A percentile compares a stretch with the other conserved stretches of the same genome.
These are phyloP conservation scores for Paramacrobiotus metropolitanus DNA, from an alignment of 1,140 invertebrate species.

Conservation along the genomic window DNA sequence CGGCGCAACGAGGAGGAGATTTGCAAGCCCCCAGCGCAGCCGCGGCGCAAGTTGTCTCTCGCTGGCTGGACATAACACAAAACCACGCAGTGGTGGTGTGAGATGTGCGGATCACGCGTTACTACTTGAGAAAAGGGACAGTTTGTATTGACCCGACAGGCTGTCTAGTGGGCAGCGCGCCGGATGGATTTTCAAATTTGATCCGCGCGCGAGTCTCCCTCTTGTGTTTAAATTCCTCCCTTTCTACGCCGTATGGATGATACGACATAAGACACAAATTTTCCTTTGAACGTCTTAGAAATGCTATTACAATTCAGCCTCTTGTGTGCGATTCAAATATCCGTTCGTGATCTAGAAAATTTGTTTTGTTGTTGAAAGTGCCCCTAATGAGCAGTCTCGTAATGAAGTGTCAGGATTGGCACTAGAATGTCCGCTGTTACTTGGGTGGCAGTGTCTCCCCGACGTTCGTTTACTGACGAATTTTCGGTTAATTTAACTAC, in stretches of 20 bases:
- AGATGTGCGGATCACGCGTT: constrained; percentile 2
- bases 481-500: neutral
- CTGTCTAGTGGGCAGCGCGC: neutral
- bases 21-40: neutral
- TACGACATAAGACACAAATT: neutral
- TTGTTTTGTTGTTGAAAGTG: neutral
- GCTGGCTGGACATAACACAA: neutral
- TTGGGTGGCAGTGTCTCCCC: neutral
- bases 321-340: neutral
- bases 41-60: too few relatives aligned
- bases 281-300: neutral
- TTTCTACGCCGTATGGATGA: neutral
- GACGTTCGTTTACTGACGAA: neutral
- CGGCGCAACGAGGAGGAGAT: neutral
- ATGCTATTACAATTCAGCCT: neutral
- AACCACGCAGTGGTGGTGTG: neutral
- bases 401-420: constrained; percentile 4
- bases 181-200: neutral
- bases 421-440: neutral
- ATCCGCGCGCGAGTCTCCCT: neutral
- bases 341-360: neutral
- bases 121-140: neutral
- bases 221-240: neutral
- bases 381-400: neutral
- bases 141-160: neutral